Conservation (phyloP, 2,113 vertebrate species). For the Nibea albiflora region DNA sequence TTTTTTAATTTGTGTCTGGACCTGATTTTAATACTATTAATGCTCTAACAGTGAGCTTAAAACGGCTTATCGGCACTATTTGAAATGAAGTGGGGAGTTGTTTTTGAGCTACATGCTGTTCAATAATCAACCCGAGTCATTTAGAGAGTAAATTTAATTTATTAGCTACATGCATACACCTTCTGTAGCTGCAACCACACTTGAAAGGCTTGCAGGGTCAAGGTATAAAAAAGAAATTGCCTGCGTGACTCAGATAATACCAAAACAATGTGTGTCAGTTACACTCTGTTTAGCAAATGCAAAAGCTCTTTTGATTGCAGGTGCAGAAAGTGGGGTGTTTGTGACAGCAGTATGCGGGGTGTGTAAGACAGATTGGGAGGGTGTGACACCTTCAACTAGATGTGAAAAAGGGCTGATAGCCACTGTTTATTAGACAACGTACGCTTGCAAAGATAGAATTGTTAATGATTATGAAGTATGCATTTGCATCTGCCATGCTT, state of each 20-base stretch:
- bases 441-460: conserved; percentile 3
- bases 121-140: conserved; percentile 1
- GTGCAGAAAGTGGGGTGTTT: neutral
- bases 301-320: neutral
- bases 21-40: neutral
- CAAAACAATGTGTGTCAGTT: too few species aligned
- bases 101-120: neutral
- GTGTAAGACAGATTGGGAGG: neutral
- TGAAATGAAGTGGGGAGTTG: neutral
- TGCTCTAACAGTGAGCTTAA: neutral
- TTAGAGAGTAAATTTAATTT: conserved; percentile 11
- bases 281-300: neutral
- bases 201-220: neutral
- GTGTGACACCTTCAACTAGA: neutral
- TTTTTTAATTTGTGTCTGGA: neutral
- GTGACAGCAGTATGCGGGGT: neutral
- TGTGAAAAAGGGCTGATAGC: neutral
- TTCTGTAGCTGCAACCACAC: neutral
- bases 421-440: conserved; percentile 2
- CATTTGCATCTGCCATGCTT: conserved; percentile 23
- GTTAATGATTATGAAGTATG: conserved; percentile 22
- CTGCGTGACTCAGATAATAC: neutral
- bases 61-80: neutral
- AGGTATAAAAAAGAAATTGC: too few species aligned
- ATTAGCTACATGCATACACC: neutral